These are phyloP conservation scores for Leucozona laternaria DNA, from an alignment of 2,888 invertebrate species.

Conservation along the genomic window DNA sequence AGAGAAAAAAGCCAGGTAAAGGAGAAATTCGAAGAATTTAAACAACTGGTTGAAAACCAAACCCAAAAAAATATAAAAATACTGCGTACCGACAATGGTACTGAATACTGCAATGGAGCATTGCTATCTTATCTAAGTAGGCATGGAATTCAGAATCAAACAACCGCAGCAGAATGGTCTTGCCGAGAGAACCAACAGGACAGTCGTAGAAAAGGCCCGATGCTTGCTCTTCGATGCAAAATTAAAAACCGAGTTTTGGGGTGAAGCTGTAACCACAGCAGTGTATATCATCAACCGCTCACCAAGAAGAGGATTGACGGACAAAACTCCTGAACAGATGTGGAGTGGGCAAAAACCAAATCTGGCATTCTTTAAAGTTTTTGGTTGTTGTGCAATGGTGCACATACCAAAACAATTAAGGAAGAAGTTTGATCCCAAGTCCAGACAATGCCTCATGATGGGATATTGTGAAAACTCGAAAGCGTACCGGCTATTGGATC, in stretches of 20 bases:
- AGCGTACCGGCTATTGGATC: not conserved
- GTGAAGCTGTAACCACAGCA: conserved; percentile 76
- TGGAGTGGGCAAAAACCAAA: conserved; percentile 6
- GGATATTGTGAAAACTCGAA: conserved; percentile 12
- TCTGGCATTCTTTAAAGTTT: conserved; percentile 13
- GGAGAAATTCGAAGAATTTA: conserved; percentile 59
- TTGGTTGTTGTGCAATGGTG: conserved; percentile 27
- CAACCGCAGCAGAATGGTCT: conserved; percentile 31
- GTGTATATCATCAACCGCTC: conserved; percentile 66
- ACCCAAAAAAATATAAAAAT: conserved; percentile 26
- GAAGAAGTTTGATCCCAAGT: not conserved
- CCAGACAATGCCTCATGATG: not conserved
- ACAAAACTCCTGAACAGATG: conserved; percentile 17
- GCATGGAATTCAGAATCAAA: conserved; percentile 3
- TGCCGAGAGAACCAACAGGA: conserved; percentile 62
- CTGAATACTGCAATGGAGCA: conserved; percentile 10
- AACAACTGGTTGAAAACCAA: conserved; percentile 66
- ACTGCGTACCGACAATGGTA: conserved; percentile 9
- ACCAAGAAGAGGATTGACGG: conserved; percentile 38
- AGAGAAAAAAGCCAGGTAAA: conserved; percentile 59
- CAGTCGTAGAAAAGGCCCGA: conserved; percentile 74
- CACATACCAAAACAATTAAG: conserved; percentile 24
- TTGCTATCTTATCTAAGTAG: not conserved
- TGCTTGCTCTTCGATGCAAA: conserved; percentile 73
- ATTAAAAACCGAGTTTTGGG: conserved; percentile 62